Percentiles rank a stretch among this genome's conserved stretches.
phyloP scores from a whole-genome alignment of 1,140 invertebrate species.

The Zaprionus inermis region DNA sequence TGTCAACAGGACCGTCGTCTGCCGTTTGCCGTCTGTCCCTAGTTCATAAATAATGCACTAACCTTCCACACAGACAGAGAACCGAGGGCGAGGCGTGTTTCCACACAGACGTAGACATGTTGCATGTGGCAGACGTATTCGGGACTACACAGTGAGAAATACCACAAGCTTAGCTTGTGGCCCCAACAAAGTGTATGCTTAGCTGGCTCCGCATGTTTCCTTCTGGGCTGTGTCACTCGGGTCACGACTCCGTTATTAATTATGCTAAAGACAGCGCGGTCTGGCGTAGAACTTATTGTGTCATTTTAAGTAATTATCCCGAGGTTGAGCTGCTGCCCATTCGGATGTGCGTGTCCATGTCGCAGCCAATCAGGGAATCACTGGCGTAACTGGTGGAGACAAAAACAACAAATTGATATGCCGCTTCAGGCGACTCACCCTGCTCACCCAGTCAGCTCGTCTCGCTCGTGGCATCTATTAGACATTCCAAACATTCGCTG shows the following conservation, averaged over 20 bases:
- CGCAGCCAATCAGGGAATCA: conserved; percentile 29
- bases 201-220: neutral
- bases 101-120: conserved; percentile 7
- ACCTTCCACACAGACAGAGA: conserved; percentile 19
- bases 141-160: conserved; percentile 5
- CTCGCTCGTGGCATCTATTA: conserved; percentile 17
- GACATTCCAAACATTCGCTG: conserved; percentile 25
- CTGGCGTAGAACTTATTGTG: conserved; percentile 53
- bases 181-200: neutral
- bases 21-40: conserved; percentile 8
- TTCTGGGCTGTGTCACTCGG: neutral
- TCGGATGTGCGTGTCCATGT: conserved; percentile 8
- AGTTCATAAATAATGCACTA: conserved; percentile 64
- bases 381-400: conserved; percentile 12
- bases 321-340: conserved; percentile 41
- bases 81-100: neutral
- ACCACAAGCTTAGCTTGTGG: neutral
- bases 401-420: conserved; percentile 13
- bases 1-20: conserved; percentile 41
- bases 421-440: neutral
- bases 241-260: conserved; percentile 57
- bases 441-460: neutral
- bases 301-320: conserved; percentile 60
- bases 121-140: conserved; percentile 5
- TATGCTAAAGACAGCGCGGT: conserved; percentile 48